Evolutionary conservation across 1,140 invertebrate species (phyloP).

Genomic region (Cyphomyrmex costatus): DNA sequence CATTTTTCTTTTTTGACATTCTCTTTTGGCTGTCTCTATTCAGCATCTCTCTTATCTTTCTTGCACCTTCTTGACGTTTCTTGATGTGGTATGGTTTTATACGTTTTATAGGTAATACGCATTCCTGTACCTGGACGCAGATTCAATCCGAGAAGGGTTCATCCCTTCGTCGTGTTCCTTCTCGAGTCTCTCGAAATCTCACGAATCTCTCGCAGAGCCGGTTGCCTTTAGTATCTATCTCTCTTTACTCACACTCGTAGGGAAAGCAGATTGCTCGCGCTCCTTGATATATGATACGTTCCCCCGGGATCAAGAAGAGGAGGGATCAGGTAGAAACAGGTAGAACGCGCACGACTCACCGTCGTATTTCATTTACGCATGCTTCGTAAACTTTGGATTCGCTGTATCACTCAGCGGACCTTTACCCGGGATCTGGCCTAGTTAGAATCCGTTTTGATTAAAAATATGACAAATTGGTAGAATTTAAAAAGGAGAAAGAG

Average conservation of each 20-base stretch:
- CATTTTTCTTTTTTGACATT: not conserved
- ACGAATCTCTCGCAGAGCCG: not conserved
- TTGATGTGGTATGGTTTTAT: constrained; percentile 20
- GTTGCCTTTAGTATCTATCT: constrained; percentile 40
- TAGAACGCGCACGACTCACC: constrained; percentile 6
- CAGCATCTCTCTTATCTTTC: constrained; percentile 18
- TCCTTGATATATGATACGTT: not conserved
- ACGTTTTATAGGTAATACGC: constrained; percentile 50
- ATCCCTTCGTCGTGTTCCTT: not conserved
- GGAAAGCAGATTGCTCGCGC: constrained; percentile 38
- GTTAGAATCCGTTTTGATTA: constrained; percentile 41
- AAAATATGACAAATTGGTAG: not conserved
- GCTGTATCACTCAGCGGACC: constrained; percentile 26
- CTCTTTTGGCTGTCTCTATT: constrained; percentile 21
- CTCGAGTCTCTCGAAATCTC: constrained; percentile 16
- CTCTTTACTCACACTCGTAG: not conserved
- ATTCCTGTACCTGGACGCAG: constrained; percentile 52
- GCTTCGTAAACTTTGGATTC: not conserved
- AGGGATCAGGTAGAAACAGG: constrained; percentile 31
- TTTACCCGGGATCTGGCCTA: constrained; percentile 49
- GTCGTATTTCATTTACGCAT: constrained; percentile 59
- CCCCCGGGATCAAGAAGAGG: not conserved
- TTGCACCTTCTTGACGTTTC: not conserved
- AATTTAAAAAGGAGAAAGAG: not conserved
- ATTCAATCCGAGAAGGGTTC: constrained; percentile 69